Percentiles rank a stretch among this genome's conserved stretches.
These are phyloP conservation scores for Macrosiphum euphorbiae DNA, from an alignment of 2,888 invertebrate species.

Conservation along the genomic window DNA sequence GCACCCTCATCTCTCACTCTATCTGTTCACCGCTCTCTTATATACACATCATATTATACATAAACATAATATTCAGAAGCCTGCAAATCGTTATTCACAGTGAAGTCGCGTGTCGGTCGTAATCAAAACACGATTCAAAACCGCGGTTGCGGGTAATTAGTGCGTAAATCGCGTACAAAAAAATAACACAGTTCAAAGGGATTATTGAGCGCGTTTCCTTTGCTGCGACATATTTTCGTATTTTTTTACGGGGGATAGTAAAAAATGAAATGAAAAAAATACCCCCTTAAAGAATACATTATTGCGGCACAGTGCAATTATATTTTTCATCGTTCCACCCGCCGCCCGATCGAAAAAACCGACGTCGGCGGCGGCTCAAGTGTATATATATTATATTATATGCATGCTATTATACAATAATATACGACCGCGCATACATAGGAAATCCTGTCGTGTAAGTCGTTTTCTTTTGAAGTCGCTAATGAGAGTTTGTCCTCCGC, in stretches of 20 bases:
- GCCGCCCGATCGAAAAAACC: slow-evolving; percentile 11
- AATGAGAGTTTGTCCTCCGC: slow-evolving; percentile 55
- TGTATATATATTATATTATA: neutral
- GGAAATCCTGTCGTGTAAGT: slow-evolving; percentile 1
- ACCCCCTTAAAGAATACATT: slow-evolving; percentile 62
- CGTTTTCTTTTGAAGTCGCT: slow-evolving; percentile 64
- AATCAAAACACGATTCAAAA: slow-evolving; percentile 60
- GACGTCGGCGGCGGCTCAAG: neutral
- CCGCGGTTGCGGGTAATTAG: slow-evolving; percentile 48
- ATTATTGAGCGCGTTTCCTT: slow-evolving; percentile 39
- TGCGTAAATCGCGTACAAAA: slow-evolving; percentile 53
- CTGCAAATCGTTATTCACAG: slow-evolving; percentile 58
- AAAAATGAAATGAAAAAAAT: slow-evolving; percentile 7
- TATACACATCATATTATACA: neutral
- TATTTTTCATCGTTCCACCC: slow-evolving; percentile 25
- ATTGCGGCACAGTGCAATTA: slow-evolving; percentile 51
- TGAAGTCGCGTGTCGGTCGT: slow-evolving; percentile 59
- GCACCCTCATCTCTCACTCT: neutral
- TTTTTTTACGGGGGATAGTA: neutral
- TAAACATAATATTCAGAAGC: neutral
- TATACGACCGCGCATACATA: neutral
- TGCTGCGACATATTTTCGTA: slow-evolving; percentile 18
- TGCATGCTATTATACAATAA: neutral
- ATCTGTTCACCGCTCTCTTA: neutral
- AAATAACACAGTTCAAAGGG: slow-evolving; percentile 55